Evolutionary conservation across 2,888 invertebrate genomes (phyloP), one percentile per base, ranked within the genome.

Genomic region (Buathra laborator): DNA sequence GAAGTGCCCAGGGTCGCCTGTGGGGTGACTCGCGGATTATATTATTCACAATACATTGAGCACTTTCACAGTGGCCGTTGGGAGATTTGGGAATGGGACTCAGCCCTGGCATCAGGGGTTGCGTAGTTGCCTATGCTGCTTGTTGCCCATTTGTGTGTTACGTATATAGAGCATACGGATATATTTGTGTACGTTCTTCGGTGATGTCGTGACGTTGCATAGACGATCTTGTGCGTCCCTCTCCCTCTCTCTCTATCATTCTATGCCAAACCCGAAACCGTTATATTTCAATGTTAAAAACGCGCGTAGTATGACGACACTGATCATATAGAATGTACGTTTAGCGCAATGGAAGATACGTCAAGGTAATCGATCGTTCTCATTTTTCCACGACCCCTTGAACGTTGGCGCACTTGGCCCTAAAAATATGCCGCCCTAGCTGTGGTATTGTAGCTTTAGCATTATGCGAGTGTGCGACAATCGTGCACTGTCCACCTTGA

Each of bases 21-120:
- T 84, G 87, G 90, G 90, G 88, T 90, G 90, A 89, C 90, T 90
- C 89, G 90, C 88, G 90, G 91, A 92, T 93, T 91, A 92, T 91
- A 93, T 92, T 93, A 93, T 93, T 93, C 91, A 91, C 93, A 91
- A 92, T 91, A 93, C 93, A 93, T 92, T 92, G 92, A 92, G 89
- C 91, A 91, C 91, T 92, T 91, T 93, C 89, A 90, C 87, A 90
- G 89, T 87, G 89, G 86, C 89, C 89, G 88, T 86, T 86, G 84
- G 88, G 86, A 89, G 89, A 89, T 89, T 89, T 81, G 87, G 83
- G 81, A 89, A 88, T 87, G 87, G 87, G 87, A 84, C 37, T 9
- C 6, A 37, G 9, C 87, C 87, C 56, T 56, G 48, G 82, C 46
- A 68, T 71, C 77, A 67, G 56, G 70, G 76, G 72, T 68, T 32